Evolutionary conservation across 2,888 invertebrate species (phyloP), one percentile per base, ranked within the genome.

Genomic region (Temnothorax unifasciatus): DNA sequence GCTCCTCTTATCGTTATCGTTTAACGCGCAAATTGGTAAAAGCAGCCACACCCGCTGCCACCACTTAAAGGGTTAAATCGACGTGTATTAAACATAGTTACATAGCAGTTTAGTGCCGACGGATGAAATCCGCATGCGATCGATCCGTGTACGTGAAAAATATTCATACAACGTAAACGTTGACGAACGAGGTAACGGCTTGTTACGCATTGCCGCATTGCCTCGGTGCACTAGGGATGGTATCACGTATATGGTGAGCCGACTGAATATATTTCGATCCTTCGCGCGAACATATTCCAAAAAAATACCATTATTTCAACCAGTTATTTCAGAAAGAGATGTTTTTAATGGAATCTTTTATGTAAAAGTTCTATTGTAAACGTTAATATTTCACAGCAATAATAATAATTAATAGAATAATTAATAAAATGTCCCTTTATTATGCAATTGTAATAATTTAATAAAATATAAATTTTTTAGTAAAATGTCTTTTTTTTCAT

Each of bases 21-120:
- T 79, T 59, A 79, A 71, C 71, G 69, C 59, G 71, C 59, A 81
- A 81, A 81, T 81, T 81, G 71, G 38, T 59, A 71, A 71, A 81
- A 71, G 71, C 71, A 81, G 59, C 47, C 59, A 29, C 44, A 68
- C 44, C 38, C 71, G 41, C 59, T 41, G 18, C 59, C 38, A 47
- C 41, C 47, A 59, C 71, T 79, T 79, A 71, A 71, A 81, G 59
- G 38, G 47, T 81, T 81, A 81, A 81, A 81, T 81, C 71, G 57
- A 44, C 68, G 59, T 21, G 52, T 41, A 64, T 64, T 52, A 76
- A 76, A 76, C 52, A 52, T 25, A 41, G 74, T 66, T 18, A 47
- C 2, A 13, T 9, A 29, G 18, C 52, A 25, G 25, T 52, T 44
- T 34, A 59, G 25, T 59, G 34, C 38, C 59, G 34, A 50, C 71